Evolutionary conservation across 2,888 invertebrate genomes (phyloP), one percentile per base, ranked within the genome.

Genomic region (Dasypogon diadema): DNA sequence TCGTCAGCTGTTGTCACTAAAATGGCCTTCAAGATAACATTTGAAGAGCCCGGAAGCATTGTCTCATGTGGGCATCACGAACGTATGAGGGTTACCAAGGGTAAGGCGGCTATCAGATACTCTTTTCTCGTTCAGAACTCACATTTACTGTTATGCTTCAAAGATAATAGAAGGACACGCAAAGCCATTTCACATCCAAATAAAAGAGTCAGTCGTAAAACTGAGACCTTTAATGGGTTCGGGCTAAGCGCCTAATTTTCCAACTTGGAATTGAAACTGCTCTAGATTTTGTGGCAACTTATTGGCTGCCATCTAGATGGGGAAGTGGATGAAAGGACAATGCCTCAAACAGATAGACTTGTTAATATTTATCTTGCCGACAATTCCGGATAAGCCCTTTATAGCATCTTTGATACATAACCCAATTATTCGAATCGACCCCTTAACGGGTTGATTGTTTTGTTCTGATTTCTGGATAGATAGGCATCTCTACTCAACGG

Each of bases 191-290:
- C 54, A 54, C 70, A 70, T 54, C 70, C 70, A 54, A 70, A 70
- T 70, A 70, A 70, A 70, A 70, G 70, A 70, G 30, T 54, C 51
- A 54, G 18, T 34, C 70, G 54, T 70, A 70, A 70, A 70, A 34
- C 22, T 54, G 30, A 70, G 54, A 70, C 51, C 70, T 54, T 70
- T 54, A 70, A 70, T 70, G 70, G 70, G 16, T 54, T 70, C 34
- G 70, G 70, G 70, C 42, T 70, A 70, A 70, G 54, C 70, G 70
- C 14, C 70, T 70, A 70, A 70, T 70, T 70, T 54, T 70, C 70
- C 21, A 37, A 26, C 34, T 54, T 56, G 12, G 12, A 70, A 34
- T 18, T 30, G 54, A 54, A 70, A 42, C 42, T 42, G n/a, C 12
- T 6, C n/a, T 42, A 12, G 42, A 6, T 42, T 42, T 51, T 60